phyloP scores from a whole-genome alignment of 2,113 vertebrate species.

The Mandrillus leucophaeus region DNA sequence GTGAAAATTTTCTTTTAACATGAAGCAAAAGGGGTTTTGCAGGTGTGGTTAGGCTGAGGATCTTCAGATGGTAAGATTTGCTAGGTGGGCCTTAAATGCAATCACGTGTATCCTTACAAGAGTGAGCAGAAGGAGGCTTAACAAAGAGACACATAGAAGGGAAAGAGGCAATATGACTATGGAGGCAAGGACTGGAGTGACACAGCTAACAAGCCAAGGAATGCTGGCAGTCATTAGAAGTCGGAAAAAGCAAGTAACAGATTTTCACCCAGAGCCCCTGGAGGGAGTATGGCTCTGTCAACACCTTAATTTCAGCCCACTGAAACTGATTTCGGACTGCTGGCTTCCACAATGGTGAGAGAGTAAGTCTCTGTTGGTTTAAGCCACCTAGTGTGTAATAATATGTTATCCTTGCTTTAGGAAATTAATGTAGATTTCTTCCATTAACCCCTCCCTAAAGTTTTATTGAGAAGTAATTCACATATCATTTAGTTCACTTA shows the following conservation, averaged over 20 bases:
- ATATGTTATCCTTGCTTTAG: neutral
- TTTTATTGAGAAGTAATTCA: neutral
- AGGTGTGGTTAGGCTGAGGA: neutral
- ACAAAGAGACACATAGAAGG: neutral
- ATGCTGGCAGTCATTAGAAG: neutral
- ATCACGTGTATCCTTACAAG: neutral
- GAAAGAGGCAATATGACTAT: neutral
- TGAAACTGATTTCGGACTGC: neutral
- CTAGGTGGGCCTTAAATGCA: neutral
- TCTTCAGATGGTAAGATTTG: neutral
- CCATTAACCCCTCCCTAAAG: neutral
- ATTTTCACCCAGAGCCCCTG: neutral
- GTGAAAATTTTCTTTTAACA: neutral
- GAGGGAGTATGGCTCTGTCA: neutral
- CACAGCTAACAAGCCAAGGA: neutral
- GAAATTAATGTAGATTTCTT: neutral
- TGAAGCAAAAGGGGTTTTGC: neutral
- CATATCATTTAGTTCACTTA: neutral
- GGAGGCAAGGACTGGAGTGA: neutral
- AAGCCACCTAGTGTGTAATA: neutral
- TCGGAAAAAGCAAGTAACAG: neutral
- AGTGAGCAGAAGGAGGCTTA: neutral
- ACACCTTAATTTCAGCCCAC: neutral
- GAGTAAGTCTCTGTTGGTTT: neutral
- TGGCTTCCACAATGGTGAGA: neutral